Percentiles rank a stretch among this genome's conserved stretches.
These are phyloP conservation scores for Hapalemur alaotrensis DNA, from an alignment of 2,797 vertebrate genomes.

Conservation along the genomic window DNA sequence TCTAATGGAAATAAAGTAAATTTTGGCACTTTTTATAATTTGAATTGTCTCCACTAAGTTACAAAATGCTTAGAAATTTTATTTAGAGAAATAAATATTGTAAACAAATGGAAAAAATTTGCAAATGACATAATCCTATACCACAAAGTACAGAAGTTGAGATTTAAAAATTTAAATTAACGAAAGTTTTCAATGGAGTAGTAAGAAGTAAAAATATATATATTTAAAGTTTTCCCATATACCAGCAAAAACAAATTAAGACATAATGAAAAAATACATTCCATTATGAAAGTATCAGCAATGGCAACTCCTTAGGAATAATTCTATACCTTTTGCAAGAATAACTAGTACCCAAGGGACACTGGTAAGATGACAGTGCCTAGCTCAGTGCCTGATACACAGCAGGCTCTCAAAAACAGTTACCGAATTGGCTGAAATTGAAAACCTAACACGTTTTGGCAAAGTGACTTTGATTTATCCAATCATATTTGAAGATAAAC, in stretches of 20 bases:
- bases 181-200: not conserved
- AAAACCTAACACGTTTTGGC: not conserved
- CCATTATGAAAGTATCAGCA: not conserved
- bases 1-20: constrained; percentile 23
- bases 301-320: not conserved
- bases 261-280: not conserved
- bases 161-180: not conserved
- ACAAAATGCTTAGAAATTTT: not conserved
- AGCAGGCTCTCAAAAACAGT: not conserved
- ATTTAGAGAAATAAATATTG: not conserved
- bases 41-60: not conserved
- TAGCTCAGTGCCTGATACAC: not conserved
- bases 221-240: not conserved
- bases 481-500: not conserved
- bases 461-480: not conserved
- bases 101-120: not conserved
- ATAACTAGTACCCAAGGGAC: no score
- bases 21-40: not conserved
- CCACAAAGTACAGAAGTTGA: not conserved
- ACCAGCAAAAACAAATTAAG: not conserved
- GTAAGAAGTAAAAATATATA: not conserved
- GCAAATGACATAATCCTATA: not conserved
- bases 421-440: not conserved
- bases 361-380: not conserved
- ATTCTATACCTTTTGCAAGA: not conserved